A percentile compares a stretch with the other conserved stretches of the same genome.
These are phyloP conservation scores for Amphipyra tragopoginis DNA, from an alignment of 2,888 invertebrate genomes.

Conservation along the genomic window DNA sequence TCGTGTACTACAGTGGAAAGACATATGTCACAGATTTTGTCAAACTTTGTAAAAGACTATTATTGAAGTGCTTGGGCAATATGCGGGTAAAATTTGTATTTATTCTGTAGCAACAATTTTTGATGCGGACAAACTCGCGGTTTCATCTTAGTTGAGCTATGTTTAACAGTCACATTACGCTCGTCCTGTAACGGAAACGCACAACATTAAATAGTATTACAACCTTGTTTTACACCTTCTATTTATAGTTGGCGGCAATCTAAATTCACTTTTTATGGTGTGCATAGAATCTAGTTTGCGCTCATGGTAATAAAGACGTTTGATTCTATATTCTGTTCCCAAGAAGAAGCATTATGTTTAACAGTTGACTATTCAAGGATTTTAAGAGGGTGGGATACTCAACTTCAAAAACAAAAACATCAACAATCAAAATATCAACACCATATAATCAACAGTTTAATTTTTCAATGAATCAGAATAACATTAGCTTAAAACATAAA, in stretches of 20 bases:
- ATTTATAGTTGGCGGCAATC: conserved; percentile 42
- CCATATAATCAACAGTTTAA: too few species aligned
- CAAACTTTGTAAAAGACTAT: too few species aligned
- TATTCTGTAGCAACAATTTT: neutral
- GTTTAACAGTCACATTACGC: conserved; percentile 23
- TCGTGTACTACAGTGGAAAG: too few species aligned
- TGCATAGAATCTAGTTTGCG: conserved; percentile 31
- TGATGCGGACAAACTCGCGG: neutral
- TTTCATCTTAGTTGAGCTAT: conserved; percentile 14
- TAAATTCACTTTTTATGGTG: conserved; percentile 45
- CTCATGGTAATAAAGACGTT: conserved; percentile 17
- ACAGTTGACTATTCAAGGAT: neutral
- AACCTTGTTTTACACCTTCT: conserved; percentile 45
- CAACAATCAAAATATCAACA: too few species aligned
- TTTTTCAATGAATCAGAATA: too few species aligned
- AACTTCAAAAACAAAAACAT: too few species aligned
- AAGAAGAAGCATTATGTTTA: neutral
- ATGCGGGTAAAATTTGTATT: too few species aligned
- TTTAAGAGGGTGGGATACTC: too few species aligned
- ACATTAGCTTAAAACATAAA: too few species aligned
- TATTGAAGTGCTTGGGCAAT: too few species aligned
- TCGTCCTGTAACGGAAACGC: conserved; percentile 35
- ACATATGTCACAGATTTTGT: too few species aligned
- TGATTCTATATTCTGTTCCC: conserved; percentile 10
- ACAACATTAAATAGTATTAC: conserved; percentile 41